Evolutionary conservation across 2,797 vertebrate genomes (phyloP).

Genomic region (Gadopsis bispinosus): DNA sequence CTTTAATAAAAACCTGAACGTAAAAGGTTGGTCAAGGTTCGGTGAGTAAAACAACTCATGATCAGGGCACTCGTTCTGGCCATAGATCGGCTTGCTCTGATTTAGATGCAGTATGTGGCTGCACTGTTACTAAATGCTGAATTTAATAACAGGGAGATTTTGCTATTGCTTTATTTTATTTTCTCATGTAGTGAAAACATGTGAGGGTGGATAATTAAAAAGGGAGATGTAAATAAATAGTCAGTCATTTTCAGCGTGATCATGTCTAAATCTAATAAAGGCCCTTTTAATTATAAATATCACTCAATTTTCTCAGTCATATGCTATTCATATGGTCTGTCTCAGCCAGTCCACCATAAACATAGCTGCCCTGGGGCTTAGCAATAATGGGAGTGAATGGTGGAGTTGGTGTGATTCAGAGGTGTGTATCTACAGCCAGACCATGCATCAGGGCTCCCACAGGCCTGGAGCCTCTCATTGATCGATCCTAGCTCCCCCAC

Average conservation of each 20-base stretch:
- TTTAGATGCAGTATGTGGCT: background rate
- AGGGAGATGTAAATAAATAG: background rate
- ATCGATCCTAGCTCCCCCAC: constrained; percentile 68
- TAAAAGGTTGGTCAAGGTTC: constrained; percentile 55
- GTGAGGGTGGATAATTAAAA: background rate
- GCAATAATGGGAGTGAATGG: constrained; percentile 70
- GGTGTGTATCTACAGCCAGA: constrained; percentile 69
- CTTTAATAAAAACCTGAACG: constrained; percentile 69
- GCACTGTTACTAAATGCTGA: constrained; percentile 5
- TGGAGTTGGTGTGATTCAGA: constrained; percentile 70
- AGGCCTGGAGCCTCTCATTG: constrained; percentile 76
- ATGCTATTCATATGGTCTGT: constrained; percentile 64
- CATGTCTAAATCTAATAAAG: constrained; percentile 51
- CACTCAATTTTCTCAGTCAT: constrained; percentile 49
- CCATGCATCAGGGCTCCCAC: constrained; percentile 80
- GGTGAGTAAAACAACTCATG: constrained; percentile 47
- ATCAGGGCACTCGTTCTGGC: constrained; percentile 36
- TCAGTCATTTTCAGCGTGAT: constrained; percentile 11
- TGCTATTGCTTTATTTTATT: background rate
- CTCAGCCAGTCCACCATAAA: constrained; percentile 54
- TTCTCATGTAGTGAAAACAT: background rate
- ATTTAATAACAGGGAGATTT: constrained; percentile 8
- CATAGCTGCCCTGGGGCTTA: constrained; percentile 62
- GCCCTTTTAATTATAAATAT: constrained; percentile 53
- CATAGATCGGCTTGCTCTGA: constrained; percentile 1